Evolutionary conservation across 2,113 vertebrate genomes (phyloP).

Genomic region (Mionectes macconnelli): DNA sequence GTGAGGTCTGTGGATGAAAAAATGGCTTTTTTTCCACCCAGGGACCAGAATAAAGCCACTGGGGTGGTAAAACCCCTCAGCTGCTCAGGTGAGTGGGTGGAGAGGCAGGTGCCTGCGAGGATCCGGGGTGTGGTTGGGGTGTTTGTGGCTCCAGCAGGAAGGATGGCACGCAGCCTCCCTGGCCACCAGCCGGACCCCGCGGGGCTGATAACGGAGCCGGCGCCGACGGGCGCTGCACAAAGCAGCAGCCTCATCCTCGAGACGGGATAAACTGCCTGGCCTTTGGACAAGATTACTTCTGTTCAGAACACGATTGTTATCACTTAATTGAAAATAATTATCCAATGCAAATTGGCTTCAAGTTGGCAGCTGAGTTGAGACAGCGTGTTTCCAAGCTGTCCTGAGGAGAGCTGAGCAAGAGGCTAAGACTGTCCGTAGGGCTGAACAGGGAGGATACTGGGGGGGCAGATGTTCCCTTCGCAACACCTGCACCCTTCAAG

Average conservation of each 20-base stretch:
- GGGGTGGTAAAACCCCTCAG: fast-evolving
- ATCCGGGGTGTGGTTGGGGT: background rate
- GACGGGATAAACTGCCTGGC: conserved; percentile 68
- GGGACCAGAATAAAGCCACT: fast-evolving
- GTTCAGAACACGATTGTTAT: conserved; percentile 72
- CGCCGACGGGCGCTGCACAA: background rate
- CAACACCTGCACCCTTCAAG: background rate
- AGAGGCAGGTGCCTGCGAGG: background rate
- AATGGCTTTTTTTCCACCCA: background rate
- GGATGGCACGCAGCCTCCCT: background rate
- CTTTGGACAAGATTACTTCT: conserved; percentile 75
- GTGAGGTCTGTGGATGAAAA: fast-evolving
- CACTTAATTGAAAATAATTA: conserved; percentile 79
- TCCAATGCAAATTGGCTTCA: conserved; percentile 73
- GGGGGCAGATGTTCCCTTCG: background rate
- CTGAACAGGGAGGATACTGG: background rate
- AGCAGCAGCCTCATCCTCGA: conserved; percentile 27
- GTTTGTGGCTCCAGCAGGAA: fast-evolving
- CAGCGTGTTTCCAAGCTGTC: conserved; percentile 21
- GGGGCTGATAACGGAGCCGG: background rate
- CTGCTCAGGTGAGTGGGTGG: background rate
- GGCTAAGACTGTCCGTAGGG: background rate
- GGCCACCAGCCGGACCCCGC: background rate
- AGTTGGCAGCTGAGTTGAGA: conserved; percentile 59
- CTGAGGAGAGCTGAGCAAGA: background rate